Conservation (phyloP, 2,113 vertebrate genomes). For the Spea bombifrons region DNA sequence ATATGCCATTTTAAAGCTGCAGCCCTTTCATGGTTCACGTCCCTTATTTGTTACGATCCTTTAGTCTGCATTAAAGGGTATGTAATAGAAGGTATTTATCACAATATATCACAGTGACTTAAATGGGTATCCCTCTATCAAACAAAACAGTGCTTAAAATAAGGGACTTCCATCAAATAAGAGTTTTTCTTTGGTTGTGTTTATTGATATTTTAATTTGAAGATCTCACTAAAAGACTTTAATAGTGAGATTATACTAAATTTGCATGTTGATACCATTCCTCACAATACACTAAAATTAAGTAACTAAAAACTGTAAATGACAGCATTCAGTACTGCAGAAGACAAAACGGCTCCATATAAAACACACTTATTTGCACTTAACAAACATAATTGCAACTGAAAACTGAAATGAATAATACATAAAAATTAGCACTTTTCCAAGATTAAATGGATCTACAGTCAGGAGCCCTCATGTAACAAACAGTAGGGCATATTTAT, state of each 20-base stretch:
- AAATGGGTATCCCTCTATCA: neutral
- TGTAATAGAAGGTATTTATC: neutral
- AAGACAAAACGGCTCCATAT: neutral
- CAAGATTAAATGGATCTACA: neutral
- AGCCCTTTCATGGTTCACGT: neutral
- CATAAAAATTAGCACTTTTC: neutral
- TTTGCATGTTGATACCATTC: neutral
- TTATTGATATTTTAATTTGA: too few species aligned
- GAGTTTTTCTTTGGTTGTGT: too few species aligned
- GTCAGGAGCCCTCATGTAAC: too few species aligned
- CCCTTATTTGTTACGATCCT: neutral
- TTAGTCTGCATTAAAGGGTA: neutral
- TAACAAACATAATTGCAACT: conserved; percentile 10
- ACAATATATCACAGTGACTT: neutral
- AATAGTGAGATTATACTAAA: neutral
- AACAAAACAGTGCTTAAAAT: too few species aligned
- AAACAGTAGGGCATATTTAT: too few species aligned
- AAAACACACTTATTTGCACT: neutral
- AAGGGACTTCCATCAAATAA: too few species aligned
- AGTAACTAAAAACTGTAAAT: neutral
- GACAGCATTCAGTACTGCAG: neutral
- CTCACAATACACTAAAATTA: neutral
- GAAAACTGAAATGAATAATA: conserved; percentile 1
- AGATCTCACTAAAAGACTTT: neutral
- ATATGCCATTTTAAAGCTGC: neutral